phyloP scores from a whole-genome alignment of 2,888 invertebrate genomes.

The Diarsia dahlii region DNA sequence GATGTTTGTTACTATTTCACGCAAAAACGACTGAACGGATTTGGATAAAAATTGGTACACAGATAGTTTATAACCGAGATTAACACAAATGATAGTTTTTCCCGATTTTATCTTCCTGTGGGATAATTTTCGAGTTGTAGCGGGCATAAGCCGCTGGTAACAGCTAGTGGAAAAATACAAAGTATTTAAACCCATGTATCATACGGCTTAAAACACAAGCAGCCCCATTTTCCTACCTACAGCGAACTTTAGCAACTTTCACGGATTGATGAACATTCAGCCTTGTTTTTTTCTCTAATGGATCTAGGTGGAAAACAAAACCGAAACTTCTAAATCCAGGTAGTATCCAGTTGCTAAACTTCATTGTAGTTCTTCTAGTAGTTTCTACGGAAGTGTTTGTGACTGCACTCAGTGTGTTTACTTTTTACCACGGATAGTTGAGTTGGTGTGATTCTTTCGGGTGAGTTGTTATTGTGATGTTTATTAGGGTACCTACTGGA shows the following conservation, averaged over 20 bases:
- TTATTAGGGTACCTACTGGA: not conserved
- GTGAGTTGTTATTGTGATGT: not conserved
- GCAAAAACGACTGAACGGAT: too few species aligned
- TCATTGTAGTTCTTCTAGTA: constrained; percentile 7
- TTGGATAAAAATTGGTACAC: too few species aligned
- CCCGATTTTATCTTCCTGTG: too few species aligned
- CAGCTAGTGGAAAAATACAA: not conserved
- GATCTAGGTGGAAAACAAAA: constrained; percentile 18
- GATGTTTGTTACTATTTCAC: too few species aligned
- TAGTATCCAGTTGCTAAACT: constrained; percentile 34
- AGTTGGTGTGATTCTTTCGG: not conserved
- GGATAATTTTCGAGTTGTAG: too few species aligned
- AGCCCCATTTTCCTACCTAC: not conserved
- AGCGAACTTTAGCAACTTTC: not conserved
- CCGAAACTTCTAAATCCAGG: constrained; percentile 27
- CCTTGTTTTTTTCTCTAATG: constrained; percentile 4
- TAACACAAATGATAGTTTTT: too few species aligned
- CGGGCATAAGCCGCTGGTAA: too few species aligned
- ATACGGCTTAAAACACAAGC: not conserved
- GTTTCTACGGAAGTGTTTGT: constrained; percentile 59
- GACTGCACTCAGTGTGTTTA: constrained; percentile 73
- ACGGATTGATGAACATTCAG: constrained; percentile 7
- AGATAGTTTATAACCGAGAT: too few species aligned
- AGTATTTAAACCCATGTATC: not conserved
- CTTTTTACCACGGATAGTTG: constrained; percentile 48